phyloP scores from a whole-genome alignment of 92 coral and sea anemone genomes.

The Ricordea florida region DNA sequence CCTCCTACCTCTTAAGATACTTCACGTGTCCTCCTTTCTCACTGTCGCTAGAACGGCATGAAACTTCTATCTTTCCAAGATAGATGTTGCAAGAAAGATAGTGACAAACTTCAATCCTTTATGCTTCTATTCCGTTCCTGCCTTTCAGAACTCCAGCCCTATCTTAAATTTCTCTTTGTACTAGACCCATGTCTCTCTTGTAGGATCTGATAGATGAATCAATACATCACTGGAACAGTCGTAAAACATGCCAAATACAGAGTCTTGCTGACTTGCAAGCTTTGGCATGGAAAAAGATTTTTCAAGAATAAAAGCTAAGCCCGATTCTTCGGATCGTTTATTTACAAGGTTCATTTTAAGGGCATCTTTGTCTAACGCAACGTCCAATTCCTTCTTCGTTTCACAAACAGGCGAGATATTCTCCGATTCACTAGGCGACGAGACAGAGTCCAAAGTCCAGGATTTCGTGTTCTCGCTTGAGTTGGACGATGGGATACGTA shows the following conservation, averaged over 20 bases:
- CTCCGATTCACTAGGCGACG: constrained; percentile 23
- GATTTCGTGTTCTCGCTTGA: constrained; percentile 40
- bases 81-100: too few species aligned
- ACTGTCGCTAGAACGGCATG: too few species aligned
- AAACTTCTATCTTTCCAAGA: too few species aligned
- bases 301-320: constrained; percentile 38
- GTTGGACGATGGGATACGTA: constrained; percentile 34
- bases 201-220: constrained; percentile 25
- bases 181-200: constrained; percentile 73
- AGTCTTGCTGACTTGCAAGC: constrained; percentile 56
- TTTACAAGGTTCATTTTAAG: neutral
- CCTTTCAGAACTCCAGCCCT: too few species aligned
- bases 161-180: neutral
- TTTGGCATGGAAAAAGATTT: constrained; percentile 80
- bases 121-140: too few species aligned
- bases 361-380: neutral
- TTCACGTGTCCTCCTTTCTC: too few species aligned
- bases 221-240: constrained; percentile 36
- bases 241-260: constrained; percentile 33
- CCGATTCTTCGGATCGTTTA: neutral
- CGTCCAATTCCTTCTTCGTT: constrained; percentile 5
- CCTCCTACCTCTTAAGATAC: too few species aligned
- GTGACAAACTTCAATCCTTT: too few species aligned
- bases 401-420: neutral
- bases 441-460: constrained; percentile 50